A percentile compares a stretch with the other conserved stretches of the same genome.
Conservation (phyloP, 1,140 invertebrate genomes). For the Drosophila bipectinata region DNA sequence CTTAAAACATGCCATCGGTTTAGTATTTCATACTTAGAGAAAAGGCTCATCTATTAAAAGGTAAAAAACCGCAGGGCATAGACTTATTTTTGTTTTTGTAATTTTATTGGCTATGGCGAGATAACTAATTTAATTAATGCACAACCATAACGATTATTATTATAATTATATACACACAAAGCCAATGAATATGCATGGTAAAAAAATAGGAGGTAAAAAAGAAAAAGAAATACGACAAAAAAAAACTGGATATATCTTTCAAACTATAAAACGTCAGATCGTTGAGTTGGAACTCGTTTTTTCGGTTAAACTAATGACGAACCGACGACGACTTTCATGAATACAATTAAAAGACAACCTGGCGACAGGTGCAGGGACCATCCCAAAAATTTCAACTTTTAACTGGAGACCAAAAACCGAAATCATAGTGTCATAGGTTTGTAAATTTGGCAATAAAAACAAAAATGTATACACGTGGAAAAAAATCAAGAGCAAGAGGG, state of each 20-base stretch:
- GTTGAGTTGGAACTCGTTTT: constrained; percentile 36
- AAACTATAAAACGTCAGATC: constrained; percentile 31
- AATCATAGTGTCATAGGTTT: constrained; percentile 19
- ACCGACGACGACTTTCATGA: constrained; percentile 36
- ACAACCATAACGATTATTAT: constrained; percentile 75
- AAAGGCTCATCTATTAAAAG: constrained; percentile 39
- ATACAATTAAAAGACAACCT: constrained; percentile 24
- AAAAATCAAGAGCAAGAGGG: not conserved
- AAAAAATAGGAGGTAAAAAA: constrained; percentile 4
- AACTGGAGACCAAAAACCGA: constrained; percentile 1
- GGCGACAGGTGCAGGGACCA: constrained; percentile 50
- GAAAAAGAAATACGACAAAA: not conserved
- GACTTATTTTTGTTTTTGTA: constrained; percentile 1
- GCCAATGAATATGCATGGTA: constrained; percentile 25
- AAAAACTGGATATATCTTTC: constrained; percentile 28
- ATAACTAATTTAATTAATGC: constrained; percentile 79
- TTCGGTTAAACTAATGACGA: constrained; percentile 36
- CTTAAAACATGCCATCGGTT: too few relatives aligned
- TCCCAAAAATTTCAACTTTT: constrained; percentile 15
- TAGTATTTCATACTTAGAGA: constrained; percentile 4
- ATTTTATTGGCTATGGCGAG: constrained; percentile 57
- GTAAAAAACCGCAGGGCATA: constrained; percentile 23
- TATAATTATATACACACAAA: constrained; percentile 30
- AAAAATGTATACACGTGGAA: constrained; percentile 2
- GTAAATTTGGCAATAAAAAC: constrained; percentile 13